These are phyloP conservation scores for Hypomecis atomaria DNA, from an alignment of 2,888 invertebrate genomes.

Conservation along the genomic window DNA sequence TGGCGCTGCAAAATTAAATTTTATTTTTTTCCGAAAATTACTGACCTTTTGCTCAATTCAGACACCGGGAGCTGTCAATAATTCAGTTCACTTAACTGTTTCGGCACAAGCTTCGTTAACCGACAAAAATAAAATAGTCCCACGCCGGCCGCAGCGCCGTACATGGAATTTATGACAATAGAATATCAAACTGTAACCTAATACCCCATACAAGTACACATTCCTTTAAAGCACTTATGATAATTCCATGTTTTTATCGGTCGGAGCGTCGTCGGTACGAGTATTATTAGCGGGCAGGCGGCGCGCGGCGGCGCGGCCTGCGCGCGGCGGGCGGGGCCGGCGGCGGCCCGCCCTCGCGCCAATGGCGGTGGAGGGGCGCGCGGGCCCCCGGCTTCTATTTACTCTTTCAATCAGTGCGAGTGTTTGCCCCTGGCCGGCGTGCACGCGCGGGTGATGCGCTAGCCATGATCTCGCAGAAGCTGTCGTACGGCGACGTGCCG, in stretches of 20 bases:
- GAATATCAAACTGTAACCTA: slow-evolving; percentile 42
- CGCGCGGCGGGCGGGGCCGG: slow-evolving; percentile 59
- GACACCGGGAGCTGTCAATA: neutral
- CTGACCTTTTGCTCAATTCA: slow-evolving; percentile 20
- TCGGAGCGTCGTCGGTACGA: slow-evolving; percentile 76
- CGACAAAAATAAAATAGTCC: slow-evolving; percentile 10
- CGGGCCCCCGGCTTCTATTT: slow-evolving; percentile 83
- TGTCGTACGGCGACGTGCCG: slow-evolving; percentile 88
- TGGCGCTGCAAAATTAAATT: slow-evolving; percentile 5
- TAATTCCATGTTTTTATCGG: slow-evolving; percentile 83
- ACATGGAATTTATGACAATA: slow-evolving; percentile 33
- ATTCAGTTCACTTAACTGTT: slow-evolving; percentile 12
- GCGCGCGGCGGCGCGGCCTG: slow-evolving; percentile 45
- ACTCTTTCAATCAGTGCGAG: slow-evolving; percentile 86
- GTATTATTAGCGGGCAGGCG: slow-evolving; percentile 67
- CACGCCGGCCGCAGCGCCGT: slow-evolving; percentile 14
- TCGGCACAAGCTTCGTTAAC: slow-evolving; percentile 17
- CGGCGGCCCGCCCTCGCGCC: slow-evolving; percentile 72
- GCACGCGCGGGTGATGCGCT: slow-evolving; percentile 84
- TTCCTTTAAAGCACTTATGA: slow-evolving; percentile 79
- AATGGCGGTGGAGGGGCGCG: slow-evolving; percentile 76
- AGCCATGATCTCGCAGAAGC: slow-evolving; percentile 88
- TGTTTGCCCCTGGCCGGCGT: slow-evolving; percentile 84
- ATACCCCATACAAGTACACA: slow-evolving; percentile 72
- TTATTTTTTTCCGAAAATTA: slow-evolving; percentile 4